Conservation (phyloP, 2,888 invertebrate species). For the Catonia carolina region DNA sequence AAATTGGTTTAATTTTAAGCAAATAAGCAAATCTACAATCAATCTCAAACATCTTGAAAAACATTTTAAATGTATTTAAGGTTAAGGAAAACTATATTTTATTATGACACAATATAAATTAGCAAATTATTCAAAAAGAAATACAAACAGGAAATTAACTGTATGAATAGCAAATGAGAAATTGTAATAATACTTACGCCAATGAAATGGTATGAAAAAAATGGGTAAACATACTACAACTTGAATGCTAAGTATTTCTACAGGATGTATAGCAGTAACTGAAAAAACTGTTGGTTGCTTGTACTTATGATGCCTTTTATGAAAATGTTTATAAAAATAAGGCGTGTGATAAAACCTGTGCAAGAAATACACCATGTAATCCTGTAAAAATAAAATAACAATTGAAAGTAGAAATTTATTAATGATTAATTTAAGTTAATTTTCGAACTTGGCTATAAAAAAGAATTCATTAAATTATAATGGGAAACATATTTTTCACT, state of each 20-base stretch:
- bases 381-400: constrained; percentile 40
- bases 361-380: constrained; percentile 59
- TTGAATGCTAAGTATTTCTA: constrained; percentile 61
- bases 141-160: constrained; percentile 3
- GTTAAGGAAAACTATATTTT: too few relatives aligned
- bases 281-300: constrained; percentile 71
- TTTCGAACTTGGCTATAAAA: too few relatives aligned
- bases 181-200: constrained; percentile 49
- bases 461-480: too few relatives aligned
- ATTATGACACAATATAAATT: too few relatives aligned
- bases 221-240: constrained; percentile 53
- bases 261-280: constrained; percentile 65
- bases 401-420: too few relatives aligned
- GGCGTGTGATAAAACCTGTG: constrained; percentile 63
- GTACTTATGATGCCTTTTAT: constrained; percentile 68
- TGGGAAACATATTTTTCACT: too few relatives aligned
- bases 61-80: too few relatives aligned
- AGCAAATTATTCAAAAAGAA: too few relatives aligned
- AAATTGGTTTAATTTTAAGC: too few relatives aligned
- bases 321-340: constrained; percentile 61
- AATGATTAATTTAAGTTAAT: too few relatives aligned
- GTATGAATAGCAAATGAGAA: background rate
- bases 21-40: too few relatives aligned
- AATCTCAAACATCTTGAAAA: too few relatives aligned
- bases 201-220: constrained; percentile 58